Evolutionary conservation across 2,888 invertebrate species (phyloP).

Genomic region (Lasioglossum calceatum): DNA sequence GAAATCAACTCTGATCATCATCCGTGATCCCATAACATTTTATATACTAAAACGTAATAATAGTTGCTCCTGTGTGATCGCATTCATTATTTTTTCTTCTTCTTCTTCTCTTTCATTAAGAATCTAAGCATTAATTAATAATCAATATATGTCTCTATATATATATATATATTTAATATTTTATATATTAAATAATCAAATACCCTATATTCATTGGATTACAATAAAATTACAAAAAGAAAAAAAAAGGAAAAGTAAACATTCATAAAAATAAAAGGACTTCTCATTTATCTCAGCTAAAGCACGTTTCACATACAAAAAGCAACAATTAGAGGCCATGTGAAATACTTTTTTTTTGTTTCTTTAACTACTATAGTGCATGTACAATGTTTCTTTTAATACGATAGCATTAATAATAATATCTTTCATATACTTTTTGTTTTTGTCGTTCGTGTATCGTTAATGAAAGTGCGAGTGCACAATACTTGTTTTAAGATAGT

Average conservation of each 20-base stretch:
- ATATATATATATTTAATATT: slow-evolving; percentile 76
- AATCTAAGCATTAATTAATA: slow-evolving; percentile 75
- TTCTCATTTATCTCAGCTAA: slow-evolving; percentile 75
- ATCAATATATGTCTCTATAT: slow-evolving; percentile 65
- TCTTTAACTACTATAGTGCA: slow-evolving; percentile 80
- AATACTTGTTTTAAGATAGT: slow-evolving; percentile 65
- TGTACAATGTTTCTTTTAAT: slow-evolving; percentile 78
- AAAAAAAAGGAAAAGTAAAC: slow-evolving; percentile 60
- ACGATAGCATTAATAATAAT: slow-evolving; percentile 70
- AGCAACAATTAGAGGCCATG: slow-evolving; percentile 84
- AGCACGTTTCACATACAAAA: slow-evolving; percentile 83
- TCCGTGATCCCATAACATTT: slow-evolving; percentile 61
- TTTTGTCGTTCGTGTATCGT: slow-evolving; percentile 57
- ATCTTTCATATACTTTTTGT: slow-evolving; percentile 69
- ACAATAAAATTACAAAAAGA: slow-evolving; percentile 72
- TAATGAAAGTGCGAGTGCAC: slow-evolving; percentile 71
- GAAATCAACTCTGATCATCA: slow-evolving; percentile 63
- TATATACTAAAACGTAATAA: slow-evolving; percentile 72
- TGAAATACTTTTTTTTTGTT: slow-evolving; percentile 70
- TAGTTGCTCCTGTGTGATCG: slow-evolving; percentile 74
- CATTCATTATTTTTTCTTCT: slow-evolving; percentile 35
- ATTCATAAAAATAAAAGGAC: slow-evolving; percentile 69
- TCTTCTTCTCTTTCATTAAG: slow-evolving; percentile 48
- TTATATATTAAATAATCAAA: slow-evolving; percentile 81
- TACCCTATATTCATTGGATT: slow-evolving; percentile 70